Evolutionary conservation across 2,797 vertebrate genomes (phyloP).

Genomic region (Neoniphon sammara): DNA sequence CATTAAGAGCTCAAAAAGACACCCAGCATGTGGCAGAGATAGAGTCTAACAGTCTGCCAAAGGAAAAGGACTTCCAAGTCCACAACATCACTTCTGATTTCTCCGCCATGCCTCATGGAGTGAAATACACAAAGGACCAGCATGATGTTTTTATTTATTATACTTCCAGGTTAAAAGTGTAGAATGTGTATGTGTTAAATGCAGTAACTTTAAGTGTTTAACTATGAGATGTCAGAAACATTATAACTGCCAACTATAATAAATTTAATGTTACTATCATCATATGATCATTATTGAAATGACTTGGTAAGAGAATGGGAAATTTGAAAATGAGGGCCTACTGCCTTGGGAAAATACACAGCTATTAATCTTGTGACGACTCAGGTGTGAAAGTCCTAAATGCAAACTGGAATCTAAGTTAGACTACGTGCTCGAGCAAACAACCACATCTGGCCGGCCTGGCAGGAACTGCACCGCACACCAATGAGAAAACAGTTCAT

Average conservation of each 20-base stretch:
- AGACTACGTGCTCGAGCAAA: slow-evolving; percentile 38
- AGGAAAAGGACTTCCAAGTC: slow-evolving; percentile 52
- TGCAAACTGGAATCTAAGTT: slow-evolving; percentile 32
- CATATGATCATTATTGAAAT: background rate
- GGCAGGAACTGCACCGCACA: slow-evolving; percentile 42
- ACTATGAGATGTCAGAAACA: no score
- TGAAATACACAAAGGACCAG: slow-evolving; percentile 47
- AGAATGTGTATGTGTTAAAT: slow-evolving; percentile 2
- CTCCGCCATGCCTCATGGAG: slow-evolving; percentile 24
- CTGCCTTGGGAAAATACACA: background rate
- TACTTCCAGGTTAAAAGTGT: slow-evolving; percentile 10
- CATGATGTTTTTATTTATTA: slow-evolving; percentile 24
- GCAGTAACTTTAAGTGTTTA: background rate
- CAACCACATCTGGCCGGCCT: slow-evolving; percentile 48
- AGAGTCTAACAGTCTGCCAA: slow-evolving; percentile 53
- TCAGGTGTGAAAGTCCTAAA: slow-evolving; percentile 27
- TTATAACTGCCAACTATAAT: background rate
- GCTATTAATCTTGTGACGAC: slow-evolving; percentile 4
- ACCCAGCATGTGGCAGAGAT: slow-evolving; percentile 67
- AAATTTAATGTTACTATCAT: slow-evolving; percentile 3
- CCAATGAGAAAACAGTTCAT: slow-evolving; percentile 60
- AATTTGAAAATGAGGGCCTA: background rate
- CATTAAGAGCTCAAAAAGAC: slow-evolving; percentile 80
- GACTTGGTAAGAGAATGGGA: background rate
- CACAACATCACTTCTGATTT: slow-evolving; percentile 45